Conservation (phyloP, 1,140 invertebrate genomes). For the Magallana gigas region DNA sequence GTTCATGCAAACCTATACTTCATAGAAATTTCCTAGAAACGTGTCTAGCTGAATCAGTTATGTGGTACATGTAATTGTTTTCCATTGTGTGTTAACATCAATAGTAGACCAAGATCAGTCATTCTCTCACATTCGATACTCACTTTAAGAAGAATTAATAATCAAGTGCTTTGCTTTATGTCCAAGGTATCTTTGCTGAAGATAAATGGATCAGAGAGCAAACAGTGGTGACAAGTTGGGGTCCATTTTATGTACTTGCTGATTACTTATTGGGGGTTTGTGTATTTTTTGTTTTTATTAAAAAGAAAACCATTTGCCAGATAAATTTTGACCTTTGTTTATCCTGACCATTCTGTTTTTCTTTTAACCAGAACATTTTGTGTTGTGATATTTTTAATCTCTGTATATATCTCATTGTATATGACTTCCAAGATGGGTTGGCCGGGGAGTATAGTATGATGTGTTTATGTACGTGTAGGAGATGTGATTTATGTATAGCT, state of each 20-base stretch:
- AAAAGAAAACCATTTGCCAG: too few relatives aligned
- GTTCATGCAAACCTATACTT: too few relatives aligned
- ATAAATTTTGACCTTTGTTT: neutral
- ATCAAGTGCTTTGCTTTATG: neutral
- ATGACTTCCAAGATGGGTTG: too few relatives aligned
- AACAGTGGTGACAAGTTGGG: neutral
- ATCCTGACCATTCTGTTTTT: neutral
- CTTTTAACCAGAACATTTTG: slow-evolving; percentile 16
- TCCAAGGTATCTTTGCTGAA: neutral
- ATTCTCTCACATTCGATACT: neutral
- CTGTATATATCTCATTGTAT: neutral
- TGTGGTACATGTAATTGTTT: too few relatives aligned
- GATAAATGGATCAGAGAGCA: neutral
- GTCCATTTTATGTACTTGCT: neutral
- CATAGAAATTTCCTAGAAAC: too few relatives aligned
- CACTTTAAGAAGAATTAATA: neutral
- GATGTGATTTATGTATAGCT: too few relatives aligned
- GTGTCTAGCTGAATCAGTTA: too few relatives aligned
- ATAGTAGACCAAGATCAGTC: too few relatives aligned
- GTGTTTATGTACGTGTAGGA: too few relatives aligned
- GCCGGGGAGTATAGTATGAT: too few relatives aligned
- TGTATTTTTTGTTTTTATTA: too few relatives aligned
- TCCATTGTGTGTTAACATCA: too few relatives aligned
- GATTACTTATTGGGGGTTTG: neutral
- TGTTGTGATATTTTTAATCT: slow-evolving; percentile 18